A percentile compares a stretch with the other conserved stretches of the same genome.
These are phyloP conservation scores for Orthonyx spaldingii DNA, from an alignment of 2,113 vertebrate genomes.

Conservation along the genomic window DNA sequence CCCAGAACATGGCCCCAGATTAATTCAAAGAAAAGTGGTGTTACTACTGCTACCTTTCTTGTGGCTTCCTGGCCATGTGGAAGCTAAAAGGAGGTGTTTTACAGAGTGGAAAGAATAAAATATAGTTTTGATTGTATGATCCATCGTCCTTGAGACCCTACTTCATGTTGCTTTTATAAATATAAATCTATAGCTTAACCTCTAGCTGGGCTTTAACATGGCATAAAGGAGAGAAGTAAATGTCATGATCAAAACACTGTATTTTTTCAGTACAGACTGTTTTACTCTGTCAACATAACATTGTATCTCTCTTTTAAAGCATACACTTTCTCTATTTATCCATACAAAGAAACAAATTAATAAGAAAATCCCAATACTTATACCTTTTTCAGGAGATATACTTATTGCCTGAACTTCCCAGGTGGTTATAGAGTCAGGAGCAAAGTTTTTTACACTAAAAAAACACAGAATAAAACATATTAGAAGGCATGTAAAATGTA, in stretches of 20 bases:
- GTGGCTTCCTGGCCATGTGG: neutral
- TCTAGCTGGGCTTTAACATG: neutral
- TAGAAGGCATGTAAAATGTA: neutral
- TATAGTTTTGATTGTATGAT: neutral
- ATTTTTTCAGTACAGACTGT: neutral
- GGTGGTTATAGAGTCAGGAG: conserved; percentile 82
- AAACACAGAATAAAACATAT: neutral
- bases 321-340: neutral
- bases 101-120: neutral
- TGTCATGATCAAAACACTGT: neutral
- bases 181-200: neutral
- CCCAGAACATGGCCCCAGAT: neutral
- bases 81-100: neutral
- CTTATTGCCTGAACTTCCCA: conserved; percentile 83
- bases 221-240: neutral
- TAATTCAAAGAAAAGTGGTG: neutral
- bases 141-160: neutral
- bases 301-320: neutral
- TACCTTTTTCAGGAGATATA: conserved; percentile 75
- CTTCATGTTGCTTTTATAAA: neutral
- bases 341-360: fast-evolving
- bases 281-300: neutral
- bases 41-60: neutral
- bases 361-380: neutral
- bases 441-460: neutral